These are phyloP conservation scores for Drosophila azteca DNA, from an alignment of 1,140 invertebrate genomes.

Conservation along the genomic window DNA sequence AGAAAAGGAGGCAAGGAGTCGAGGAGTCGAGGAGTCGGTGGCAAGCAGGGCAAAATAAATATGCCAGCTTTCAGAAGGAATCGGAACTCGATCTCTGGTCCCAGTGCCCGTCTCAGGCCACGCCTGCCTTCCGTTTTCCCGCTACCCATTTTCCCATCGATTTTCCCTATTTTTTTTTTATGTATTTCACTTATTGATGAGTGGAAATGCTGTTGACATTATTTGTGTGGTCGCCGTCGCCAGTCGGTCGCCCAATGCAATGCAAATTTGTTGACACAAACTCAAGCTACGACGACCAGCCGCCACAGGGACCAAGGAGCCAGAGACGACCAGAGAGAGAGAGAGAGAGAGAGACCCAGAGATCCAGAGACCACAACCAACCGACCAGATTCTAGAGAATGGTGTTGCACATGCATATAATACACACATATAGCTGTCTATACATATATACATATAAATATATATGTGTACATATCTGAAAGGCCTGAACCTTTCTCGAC, in stretches of 20 bases:
- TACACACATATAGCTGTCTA: not conserved
- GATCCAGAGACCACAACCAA: conserved; percentile 3
- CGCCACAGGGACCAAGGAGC: conserved; percentile 16
- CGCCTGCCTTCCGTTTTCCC: not conserved
- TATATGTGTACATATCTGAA: not conserved
- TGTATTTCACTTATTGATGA: conserved; percentile 69
- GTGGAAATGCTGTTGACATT: conserved; percentile 76
- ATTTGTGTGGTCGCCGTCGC: conserved; percentile 67
- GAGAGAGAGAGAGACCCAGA: not conserved
- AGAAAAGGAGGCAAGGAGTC: too few species aligned
- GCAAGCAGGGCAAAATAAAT: conserved; percentile 35
- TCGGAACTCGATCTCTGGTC: conserved; percentile 40
- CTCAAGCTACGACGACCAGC: conserved; percentile 3
- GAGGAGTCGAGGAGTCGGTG: too few species aligned
- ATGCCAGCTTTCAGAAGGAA: conserved; percentile 42
- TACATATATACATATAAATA: not conserved
- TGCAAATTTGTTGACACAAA: conserved; percentile 73
- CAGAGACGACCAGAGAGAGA: conserved; percentile 9
- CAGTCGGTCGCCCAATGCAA: conserved; percentile 69
- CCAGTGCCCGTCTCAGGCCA: not conserved
- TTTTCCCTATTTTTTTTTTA: conserved; percentile 13
- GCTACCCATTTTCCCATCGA: not conserved
- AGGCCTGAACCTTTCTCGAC: too few species aligned
- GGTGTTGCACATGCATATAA: not conserved
- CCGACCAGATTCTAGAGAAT: conserved; percentile 1